Evolutionary conservation across 2,797 vertebrate species (phyloP).

Genomic region (Poeciliopsis turneri): DNA sequence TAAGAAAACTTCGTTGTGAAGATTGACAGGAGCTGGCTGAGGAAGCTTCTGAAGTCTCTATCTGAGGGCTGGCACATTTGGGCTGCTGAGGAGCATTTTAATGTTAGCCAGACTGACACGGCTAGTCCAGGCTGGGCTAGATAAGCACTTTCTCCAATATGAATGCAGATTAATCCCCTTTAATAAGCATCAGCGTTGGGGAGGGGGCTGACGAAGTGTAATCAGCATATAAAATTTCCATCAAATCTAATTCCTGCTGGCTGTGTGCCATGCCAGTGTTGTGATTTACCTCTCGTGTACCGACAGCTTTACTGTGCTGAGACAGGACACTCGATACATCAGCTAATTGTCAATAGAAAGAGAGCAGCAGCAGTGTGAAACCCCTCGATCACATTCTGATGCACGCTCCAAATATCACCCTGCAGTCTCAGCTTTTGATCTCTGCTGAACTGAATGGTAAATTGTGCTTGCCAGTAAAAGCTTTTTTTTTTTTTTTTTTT

Average conservation of each 20-base stretch:
- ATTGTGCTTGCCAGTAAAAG: slow-evolving; percentile 32
- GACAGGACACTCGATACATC: slow-evolving; percentile 66
- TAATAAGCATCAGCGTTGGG: slow-evolving; percentile 88
- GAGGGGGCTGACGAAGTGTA: slow-evolving; percentile 70
- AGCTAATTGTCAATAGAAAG: slow-evolving; percentile 68
- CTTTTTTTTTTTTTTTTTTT: slow-evolving; percentile 3
- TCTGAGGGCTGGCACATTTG: slow-evolving; percentile 88
- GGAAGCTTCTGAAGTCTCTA: slow-evolving; percentile 82
- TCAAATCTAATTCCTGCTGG: slow-evolving; percentile 83
- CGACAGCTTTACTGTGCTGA: slow-evolving; percentile 73
- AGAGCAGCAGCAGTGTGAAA: slow-evolving; percentile 30
- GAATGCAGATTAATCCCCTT: slow-evolving; percentile 91
- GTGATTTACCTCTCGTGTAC: slow-evolving; percentile 76
- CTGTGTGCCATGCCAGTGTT: slow-evolving; percentile 62
- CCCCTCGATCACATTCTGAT: slow-evolving; percentile 35
- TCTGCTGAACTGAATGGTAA: slow-evolving; percentile 37
- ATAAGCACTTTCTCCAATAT: slow-evolving; percentile 88
- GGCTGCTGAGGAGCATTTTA: slow-evolving; percentile 83
- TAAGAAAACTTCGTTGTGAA: slow-evolving; percentile 35
- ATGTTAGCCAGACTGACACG: slow-evolving; percentile 79
- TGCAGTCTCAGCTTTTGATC: slow-evolving; percentile 26
- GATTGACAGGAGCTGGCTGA: slow-evolving; percentile 55
- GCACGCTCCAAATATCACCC: slow-evolving; percentile 44
- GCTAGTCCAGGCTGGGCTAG: slow-evolving; percentile 62
- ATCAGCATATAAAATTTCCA: slow-evolving; percentile 89